phyloP scores from a whole-genome alignment of 2,797 vertebrate genomes.

The Scleropages formosus region DNA sequence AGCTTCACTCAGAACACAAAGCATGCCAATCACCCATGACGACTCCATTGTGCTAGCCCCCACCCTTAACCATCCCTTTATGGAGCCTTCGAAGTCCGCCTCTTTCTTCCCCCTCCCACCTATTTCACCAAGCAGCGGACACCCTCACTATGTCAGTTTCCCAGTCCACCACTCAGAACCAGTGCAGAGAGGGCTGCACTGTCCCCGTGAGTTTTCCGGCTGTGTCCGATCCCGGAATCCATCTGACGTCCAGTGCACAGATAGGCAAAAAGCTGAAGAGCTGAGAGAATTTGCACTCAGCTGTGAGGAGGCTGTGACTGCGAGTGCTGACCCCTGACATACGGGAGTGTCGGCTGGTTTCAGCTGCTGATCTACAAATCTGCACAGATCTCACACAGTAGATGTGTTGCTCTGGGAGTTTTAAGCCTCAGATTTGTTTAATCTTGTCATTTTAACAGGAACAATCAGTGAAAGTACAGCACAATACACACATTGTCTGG shows the following conservation, averaged over 20 bases:
- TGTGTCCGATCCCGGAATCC: slow-evolving; percentile 39
- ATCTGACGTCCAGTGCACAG: slow-evolving; percentile 31
- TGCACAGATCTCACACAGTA: neutral
- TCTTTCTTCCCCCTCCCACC: too few species aligned
- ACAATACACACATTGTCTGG: too few species aligned
- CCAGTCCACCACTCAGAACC: slow-evolving; percentile 28
- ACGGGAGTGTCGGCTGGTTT: slow-evolving; percentile 13
- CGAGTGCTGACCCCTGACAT: slow-evolving; percentile 30
- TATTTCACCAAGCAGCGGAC: neutral
- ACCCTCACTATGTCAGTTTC: neutral
- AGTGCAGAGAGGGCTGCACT: slow-evolving; percentile 25
- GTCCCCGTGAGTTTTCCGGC: slow-evolving; percentile 33
- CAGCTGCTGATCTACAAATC: slow-evolving; percentile 22
- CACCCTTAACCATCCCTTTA: neutral
- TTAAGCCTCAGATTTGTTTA: too few species aligned
- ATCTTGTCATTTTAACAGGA: too few species aligned
- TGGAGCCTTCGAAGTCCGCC: slow-evolving; percentile 15
- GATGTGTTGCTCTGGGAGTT: too few species aligned
- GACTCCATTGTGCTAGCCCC: neutral
- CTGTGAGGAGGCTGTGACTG: slow-evolving; percentile 24
- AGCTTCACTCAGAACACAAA: slow-evolving; percentile 40
- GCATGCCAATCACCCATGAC: slow-evolving; percentile 27
- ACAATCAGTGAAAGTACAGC: too few species aligned
- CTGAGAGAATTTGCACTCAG: slow-evolving; percentile 32
- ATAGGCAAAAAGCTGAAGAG: slow-evolving; percentile 26